Conservation (phyloP, 2,888 invertebrate species). For the Himalopsyche anomala region DNA sequence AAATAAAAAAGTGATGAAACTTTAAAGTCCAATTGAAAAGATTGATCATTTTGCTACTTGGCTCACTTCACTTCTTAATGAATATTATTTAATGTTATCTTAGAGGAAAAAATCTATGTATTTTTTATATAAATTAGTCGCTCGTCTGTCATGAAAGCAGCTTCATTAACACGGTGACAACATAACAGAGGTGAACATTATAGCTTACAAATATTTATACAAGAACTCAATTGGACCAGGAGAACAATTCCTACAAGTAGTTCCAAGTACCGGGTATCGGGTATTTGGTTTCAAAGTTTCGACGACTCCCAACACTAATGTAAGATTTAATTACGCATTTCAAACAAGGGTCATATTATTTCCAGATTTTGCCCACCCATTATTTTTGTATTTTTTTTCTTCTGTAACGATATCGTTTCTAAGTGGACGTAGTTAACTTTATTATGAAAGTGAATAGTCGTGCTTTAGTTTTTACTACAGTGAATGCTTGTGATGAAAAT, state of each 20-base stretch:
- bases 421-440: too few species aligned
- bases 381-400: too few species aligned
- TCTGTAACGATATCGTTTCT: too few species aligned
- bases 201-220: constrained; percentile 41
- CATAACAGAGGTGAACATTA: constrained; percentile 38
- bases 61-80: too few species aligned
- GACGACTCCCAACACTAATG: background rate
- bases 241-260: constrained; percentile 33
- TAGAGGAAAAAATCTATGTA: too few species aligned
- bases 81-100: too few species aligned
- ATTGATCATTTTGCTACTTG: too few species aligned
- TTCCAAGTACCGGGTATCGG: constrained; percentile 7
- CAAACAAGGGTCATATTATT: constrained; percentile 1
- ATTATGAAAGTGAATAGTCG: too few species aligned
- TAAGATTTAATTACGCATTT: constrained; percentile 26
- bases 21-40: too few species aligned
- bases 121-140: background rate
- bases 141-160: background rate
- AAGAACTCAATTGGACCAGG: constrained; percentile 34
- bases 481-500: too few species aligned
- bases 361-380: background rate
- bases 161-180: constrained; percentile 31
- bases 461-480: too few species aligned
- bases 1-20: too few species aligned
- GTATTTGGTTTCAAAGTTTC: constrained; percentile 25